phyloP scores from a whole-genome alignment of 2,888 invertebrate genomes.

The Zeuzera pyrina region DNA sequence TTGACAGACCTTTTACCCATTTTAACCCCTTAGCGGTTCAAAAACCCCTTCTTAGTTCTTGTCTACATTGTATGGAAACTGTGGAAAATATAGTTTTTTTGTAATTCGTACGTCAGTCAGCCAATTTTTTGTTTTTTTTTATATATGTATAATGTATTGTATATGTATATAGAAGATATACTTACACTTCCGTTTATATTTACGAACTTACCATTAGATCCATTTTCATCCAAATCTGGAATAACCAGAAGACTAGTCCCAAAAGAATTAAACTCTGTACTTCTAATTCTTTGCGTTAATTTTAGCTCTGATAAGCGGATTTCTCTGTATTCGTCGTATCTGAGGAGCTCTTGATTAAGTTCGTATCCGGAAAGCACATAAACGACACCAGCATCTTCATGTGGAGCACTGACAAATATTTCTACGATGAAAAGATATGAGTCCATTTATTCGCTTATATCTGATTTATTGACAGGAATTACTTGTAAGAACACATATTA shows the following conservation, averaged over 20 bases:
- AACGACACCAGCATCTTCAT: conserved; percentile 32
- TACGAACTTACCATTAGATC: neutral
- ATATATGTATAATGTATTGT: neutral
- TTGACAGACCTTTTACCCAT: too few relatives aligned
- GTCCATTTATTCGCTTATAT: too few relatives aligned
- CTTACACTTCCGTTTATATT: neutral
- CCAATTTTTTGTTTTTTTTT: too few relatives aligned
- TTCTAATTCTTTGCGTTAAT: conserved; percentile 28
- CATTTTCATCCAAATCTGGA: conserved; percentile 29
- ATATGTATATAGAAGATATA: neutral
- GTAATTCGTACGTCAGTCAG: too few relatives aligned
- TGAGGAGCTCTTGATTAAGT: conserved; percentile 17
- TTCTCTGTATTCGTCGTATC: conserved; percentile 6
- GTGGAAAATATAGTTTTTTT: too few relatives aligned
- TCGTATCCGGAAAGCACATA: conserved; percentile 45
- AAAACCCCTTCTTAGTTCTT: too few relatives aligned
- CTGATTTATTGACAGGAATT: too few relatives aligned
- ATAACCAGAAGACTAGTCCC: conserved; percentile 42
- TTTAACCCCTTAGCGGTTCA: too few relatives aligned
- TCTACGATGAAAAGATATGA: conserved; percentile 39
- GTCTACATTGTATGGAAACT: too few relatives aligned
- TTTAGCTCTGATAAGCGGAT: conserved; percentile 23
- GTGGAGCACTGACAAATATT: conserved; percentile 47
- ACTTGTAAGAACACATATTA: too few relatives aligned
- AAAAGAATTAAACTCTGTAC: conserved; percentile 17